phyloP scores from a whole-genome alignment of 23 tunicate species.

The Trididemnum clinides region DNA sequence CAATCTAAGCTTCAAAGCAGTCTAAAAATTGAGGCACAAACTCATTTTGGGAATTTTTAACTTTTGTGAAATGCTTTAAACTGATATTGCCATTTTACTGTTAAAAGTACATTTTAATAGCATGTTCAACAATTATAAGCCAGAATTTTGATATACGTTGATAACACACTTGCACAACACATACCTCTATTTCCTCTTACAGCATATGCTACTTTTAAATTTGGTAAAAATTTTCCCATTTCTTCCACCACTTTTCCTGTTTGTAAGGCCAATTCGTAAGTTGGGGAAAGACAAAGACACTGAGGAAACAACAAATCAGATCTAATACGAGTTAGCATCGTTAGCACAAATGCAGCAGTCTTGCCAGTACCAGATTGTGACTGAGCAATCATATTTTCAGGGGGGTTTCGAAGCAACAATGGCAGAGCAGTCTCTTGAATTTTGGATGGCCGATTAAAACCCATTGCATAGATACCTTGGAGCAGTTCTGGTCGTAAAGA shows the following conservation, averaged over 20 bases:
- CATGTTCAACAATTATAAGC: no score
- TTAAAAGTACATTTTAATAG: no score
- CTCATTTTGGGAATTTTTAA: no score
- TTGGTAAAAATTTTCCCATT: constrained; percentile 86
- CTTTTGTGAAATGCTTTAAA: no score
- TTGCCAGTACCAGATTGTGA: constrained; percentile 99
- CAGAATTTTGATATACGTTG: no score
- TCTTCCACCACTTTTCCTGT: constrained; percentile 93
- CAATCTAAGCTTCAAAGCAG: no score
- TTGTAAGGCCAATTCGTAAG: constrained; percentile 94
- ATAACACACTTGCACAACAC: no score
- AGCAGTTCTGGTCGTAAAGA: constrained; percentile 63
- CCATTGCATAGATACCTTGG: constrained; percentile 86
- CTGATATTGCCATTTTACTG: no score
- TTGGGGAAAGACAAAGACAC: constrained; percentile 92
- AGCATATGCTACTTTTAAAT: constrained; percentile 79
- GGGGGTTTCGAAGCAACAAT: constrained; percentile 75
- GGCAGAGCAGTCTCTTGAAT: constrained; percentile 99
- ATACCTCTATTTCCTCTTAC: constrained; percentile 80
- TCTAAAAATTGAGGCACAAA: no score
- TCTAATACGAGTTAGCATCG: constrained; percentile 82
- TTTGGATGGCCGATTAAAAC: constrained; percentile 95
- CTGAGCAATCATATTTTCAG: constrained; percentile 98
- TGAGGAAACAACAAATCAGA: constrained; percentile 60
- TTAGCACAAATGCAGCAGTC: constrained; percentile 97